Percentiles rank a stretch among this genome's conserved stretches.
Conservation (phyloP, 2,113 vertebrate species). For the Sorex araneus region DNA sequence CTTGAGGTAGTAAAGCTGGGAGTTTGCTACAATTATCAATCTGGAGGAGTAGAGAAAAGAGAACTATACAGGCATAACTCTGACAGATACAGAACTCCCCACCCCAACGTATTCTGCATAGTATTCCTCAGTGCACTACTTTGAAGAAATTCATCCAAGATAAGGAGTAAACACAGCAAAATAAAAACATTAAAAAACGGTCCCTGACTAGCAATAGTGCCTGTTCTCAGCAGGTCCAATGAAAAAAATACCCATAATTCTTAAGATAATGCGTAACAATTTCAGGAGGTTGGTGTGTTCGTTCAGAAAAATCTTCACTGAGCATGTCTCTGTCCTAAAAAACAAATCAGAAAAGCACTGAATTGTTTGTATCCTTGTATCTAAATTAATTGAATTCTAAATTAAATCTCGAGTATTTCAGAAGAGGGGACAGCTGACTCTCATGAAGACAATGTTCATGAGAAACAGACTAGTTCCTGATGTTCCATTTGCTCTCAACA, state of each 20-base stretch:
- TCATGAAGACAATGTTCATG: no score
- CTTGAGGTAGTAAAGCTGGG: neutral
- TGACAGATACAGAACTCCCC: neutral
- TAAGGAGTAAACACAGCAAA: neutral
- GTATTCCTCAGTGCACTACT: neutral
- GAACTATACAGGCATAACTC: neutral
- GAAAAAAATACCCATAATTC: neutral
- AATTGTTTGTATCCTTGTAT: neutral
- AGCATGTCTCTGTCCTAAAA: neutral
- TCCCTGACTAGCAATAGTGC: neutral
- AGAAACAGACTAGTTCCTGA: no score
- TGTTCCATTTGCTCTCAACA: no score
- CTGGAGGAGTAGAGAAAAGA: neutral
- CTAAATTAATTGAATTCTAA: neutral
- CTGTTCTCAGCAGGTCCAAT: neutral
- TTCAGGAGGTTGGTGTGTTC: neutral
- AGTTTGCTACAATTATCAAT: neutral
- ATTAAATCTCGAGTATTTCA: conserved; percentile 49
- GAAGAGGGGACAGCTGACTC: no score
- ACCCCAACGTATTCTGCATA: neutral
- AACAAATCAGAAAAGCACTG: conserved; percentile 29
- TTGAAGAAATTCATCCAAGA: neutral
- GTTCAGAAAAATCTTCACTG: neutral
- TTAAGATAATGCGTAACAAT: neutral
- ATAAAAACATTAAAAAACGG: neutral